Evolutionary conservation across 1,140 invertebrate genomes (phyloP).

Genomic region (Lepidurus arcticus): DNA sequence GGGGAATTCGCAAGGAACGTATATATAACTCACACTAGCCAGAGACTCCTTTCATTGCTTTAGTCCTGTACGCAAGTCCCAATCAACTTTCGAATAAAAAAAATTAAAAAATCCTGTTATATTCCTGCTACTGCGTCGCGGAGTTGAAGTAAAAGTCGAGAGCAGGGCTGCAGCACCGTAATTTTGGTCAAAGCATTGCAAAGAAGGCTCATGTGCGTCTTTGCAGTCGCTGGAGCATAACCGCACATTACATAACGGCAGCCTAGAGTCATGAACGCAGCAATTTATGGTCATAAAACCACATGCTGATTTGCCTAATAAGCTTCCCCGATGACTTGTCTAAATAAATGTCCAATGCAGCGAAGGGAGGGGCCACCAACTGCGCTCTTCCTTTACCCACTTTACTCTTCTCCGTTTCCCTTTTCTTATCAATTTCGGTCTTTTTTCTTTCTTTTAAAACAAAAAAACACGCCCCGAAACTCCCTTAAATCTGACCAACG

Average conservation of each 20-base stretch:
- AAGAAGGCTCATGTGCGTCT: neutral
- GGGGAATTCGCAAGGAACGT: neutral
- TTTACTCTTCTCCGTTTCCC: neutral
- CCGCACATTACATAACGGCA: conserved; percentile 14
- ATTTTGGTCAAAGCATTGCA: conserved; percentile 16
- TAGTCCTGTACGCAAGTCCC: neutral
- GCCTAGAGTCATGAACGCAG: conserved; percentile 13
- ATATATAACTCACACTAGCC: neutral
- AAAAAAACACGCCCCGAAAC: neutral
- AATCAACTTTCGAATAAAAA: neutral
- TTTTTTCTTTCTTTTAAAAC: neutral
- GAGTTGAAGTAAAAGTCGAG: neutral
- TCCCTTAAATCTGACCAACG: neutral
- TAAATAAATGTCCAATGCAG: conserved; percentile 19
- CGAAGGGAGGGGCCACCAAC: conserved; percentile 16
- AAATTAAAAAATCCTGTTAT: neutral
- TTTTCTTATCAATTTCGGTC: neutral
- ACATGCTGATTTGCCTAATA: conserved; percentile 22
- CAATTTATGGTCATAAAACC: conserved; percentile 22
- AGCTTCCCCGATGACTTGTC: conserved; percentile 20
- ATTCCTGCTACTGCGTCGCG: neutral
- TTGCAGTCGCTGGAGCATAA: conserved; percentile 19
- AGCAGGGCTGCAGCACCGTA: neutral
- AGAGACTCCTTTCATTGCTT: neutral
- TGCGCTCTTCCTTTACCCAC: conserved; percentile 8